These are phyloP conservation scores for Acanthis flammea DNA, from an alignment of 2,797 vertebrate species.

Conservation along the genomic window DNA sequence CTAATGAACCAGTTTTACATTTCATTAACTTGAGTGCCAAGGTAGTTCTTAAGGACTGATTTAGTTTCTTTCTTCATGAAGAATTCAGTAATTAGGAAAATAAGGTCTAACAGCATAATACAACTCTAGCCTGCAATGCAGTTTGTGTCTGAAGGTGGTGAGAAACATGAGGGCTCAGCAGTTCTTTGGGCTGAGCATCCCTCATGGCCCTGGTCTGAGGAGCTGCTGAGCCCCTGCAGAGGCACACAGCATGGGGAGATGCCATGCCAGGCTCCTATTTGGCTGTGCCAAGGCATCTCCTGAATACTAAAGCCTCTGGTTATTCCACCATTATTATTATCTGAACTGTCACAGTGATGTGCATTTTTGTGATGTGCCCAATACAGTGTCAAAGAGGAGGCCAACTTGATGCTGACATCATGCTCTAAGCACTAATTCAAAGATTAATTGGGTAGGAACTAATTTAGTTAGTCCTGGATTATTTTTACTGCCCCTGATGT, in stretches of 20 bases:
- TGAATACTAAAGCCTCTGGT: background rate
- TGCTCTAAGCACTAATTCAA: background rate
- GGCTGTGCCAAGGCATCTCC: background rate
- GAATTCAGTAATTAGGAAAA: background rate
- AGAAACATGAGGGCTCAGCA: background rate
- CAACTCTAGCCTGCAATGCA: background rate
- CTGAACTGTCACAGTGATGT: background rate
- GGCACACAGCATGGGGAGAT: no score
- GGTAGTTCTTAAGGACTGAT: background rate
- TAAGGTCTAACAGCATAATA: background rate
- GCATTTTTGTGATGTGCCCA: background rate
- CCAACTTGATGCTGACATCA: background rate
- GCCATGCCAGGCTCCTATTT: background rate
- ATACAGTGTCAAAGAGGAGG: background rate
- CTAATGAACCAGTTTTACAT: background rate
- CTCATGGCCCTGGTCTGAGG: background rate
- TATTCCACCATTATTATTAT: background rate
- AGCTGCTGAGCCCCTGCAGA: background rate
- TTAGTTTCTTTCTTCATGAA: background rate
- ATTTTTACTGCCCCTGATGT: background rate
- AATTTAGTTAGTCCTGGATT: background rate
- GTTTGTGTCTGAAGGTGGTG: background rate
- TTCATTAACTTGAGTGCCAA: conserved; percentile 36
- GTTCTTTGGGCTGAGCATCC: background rate
- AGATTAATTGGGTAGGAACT: background rate